phyloP scores from a whole-genome alignment of 2,797 vertebrate species.

The Ceryle rudis region DNA sequence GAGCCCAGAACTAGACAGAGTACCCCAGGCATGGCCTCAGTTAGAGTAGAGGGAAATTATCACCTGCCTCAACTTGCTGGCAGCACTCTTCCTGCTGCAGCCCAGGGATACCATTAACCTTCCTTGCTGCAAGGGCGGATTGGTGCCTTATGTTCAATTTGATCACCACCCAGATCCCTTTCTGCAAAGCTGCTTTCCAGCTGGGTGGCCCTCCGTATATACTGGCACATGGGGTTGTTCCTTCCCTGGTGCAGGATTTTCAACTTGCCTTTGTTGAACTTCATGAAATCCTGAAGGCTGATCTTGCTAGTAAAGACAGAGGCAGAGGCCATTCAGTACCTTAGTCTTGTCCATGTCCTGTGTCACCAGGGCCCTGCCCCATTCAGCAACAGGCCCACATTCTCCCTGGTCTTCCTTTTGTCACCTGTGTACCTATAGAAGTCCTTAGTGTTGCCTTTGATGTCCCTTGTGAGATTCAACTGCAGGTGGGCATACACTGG shows the following conservation, averaged over 20 bases:
- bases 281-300: neutral
- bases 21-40: neutral
- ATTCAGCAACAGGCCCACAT: neutral
- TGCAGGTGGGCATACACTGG: neutral
- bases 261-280: neutral
- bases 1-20: neutral
- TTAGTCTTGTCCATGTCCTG: neutral
- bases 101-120: neutral
- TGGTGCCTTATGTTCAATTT: too few species aligned
- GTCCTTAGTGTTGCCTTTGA: too few species aligned
- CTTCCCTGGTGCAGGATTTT: too few species aligned
- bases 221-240: too few species aligned
- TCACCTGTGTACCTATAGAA: neutral
- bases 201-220: too few species aligned
- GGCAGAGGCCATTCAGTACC: neutral
- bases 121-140: too few species aligned
- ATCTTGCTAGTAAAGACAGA: neutral
- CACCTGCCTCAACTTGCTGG: neutral
- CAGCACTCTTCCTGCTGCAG: neutral
- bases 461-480: neutral
- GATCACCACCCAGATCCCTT: too few species aligned
- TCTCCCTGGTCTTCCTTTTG: neutral
- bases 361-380: neutral
- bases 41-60: too few species aligned
- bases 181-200: too few species aligned